These are phyloP conservation scores for Gasteruption jaculator DNA, from an alignment of 2,888 invertebrate species.

Conservation along the genomic window DNA sequence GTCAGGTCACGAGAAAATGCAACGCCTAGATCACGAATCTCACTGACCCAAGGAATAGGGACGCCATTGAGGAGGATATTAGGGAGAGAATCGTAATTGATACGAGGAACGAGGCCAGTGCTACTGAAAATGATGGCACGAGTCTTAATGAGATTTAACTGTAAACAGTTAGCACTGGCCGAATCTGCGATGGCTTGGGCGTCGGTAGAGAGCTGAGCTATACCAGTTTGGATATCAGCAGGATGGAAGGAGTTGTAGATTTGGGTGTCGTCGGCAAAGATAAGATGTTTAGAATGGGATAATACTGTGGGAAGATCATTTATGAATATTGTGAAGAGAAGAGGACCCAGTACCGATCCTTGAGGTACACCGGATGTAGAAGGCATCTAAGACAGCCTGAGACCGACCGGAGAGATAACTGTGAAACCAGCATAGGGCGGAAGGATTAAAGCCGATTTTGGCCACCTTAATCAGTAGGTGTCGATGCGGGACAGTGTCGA, in stretches of 20 bases:
- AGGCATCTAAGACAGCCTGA: neutral
- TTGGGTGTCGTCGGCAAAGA: neutral
- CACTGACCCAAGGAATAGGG: neutral
- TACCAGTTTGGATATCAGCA: neutral
- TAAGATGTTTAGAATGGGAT: neutral
- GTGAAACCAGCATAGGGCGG: neutral
- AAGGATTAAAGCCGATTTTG: neutral
- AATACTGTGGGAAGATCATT: neutral
- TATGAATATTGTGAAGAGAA: neutral
- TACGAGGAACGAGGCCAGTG: neutral
- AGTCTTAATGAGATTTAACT: neutral
- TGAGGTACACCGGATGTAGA: conserved; percentile 1
- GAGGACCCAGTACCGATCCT: neutral
- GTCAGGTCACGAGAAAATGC: neutral
- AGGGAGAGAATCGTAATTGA: neutral
- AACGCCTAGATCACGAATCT: neutral
- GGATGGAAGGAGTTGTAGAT: neutral
- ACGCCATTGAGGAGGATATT: neutral
- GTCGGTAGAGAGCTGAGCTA: neutral
- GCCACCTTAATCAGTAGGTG: neutral
- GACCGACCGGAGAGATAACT: neutral
- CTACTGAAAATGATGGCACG: neutral
- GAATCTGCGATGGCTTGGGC: neutral
- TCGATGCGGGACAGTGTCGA: neutral
- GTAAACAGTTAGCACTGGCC: neutral